Evolutionary conservation across 2,113 vertebrate genomes (phyloP).

Genomic region (Ranitomeya variabilis): DNA sequence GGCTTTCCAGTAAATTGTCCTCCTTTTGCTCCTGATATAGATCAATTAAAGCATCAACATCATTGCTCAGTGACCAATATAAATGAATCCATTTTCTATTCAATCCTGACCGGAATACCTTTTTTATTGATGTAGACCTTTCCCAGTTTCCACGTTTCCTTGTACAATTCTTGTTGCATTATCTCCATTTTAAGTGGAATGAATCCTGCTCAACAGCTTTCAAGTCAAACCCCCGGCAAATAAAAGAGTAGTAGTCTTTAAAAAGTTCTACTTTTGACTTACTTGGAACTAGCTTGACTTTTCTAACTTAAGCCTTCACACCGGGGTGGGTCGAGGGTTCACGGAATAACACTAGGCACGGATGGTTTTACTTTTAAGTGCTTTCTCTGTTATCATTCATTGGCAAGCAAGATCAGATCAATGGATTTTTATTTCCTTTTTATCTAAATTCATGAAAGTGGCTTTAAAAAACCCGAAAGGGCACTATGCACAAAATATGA

Average conservation of each 20-base stretch:
- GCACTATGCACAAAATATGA: slow-evolving; percentile 15
- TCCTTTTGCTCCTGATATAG: not conserved
- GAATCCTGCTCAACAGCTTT: not conserved
- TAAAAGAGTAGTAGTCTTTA: slow-evolving; percentile 14
- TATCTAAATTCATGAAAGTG: slow-evolving; percentile 44
- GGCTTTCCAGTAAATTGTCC: not conserved
- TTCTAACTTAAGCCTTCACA: slow-evolving; percentile 45
- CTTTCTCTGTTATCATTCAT: slow-evolving; percentile 35
- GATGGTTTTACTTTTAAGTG: slow-evolving; percentile 42
- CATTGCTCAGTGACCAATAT: not conserved
- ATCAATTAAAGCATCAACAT: not conserved
- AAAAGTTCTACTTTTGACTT: slow-evolving; percentile 48
- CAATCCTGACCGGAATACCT: not conserved
- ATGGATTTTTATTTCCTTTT: slow-evolving; percentile 41
- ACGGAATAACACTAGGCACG: slow-evolving; percentile 19
- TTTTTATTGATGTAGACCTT: not conserved
- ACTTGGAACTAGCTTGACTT: slow-evolving; percentile 46
- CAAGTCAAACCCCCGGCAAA: not conserved
- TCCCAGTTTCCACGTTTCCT: not conserved
- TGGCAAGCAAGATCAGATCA: slow-evolving; percentile 18
- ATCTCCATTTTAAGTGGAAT: slow-evolving; percentile 11
- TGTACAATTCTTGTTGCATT: not conserved
- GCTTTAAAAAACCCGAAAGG: slow-evolving; percentile 18
- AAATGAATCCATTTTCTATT: not conserved
- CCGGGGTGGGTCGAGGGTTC: slow-evolving; percentile 14